These are phyloP conservation scores for Geococcyx californianus DNA, from an alignment of 2,113 vertebrate genomes.

Conservation along the genomic window DNA sequence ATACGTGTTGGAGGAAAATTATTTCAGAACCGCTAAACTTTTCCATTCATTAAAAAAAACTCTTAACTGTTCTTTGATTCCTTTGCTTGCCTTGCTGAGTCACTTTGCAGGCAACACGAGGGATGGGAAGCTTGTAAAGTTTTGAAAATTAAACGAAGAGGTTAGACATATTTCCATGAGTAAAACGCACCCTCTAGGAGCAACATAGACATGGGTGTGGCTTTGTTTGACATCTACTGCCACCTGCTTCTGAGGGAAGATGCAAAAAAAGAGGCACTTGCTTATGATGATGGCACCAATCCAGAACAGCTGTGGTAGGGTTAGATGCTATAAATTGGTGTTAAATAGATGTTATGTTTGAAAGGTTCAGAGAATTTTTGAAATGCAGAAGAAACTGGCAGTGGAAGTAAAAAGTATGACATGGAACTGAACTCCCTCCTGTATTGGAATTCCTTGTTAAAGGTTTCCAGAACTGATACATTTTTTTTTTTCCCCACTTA, in stretches of 20 bases:
- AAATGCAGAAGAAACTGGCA: neutral
- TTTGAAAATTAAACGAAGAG: neutral
- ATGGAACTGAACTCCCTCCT: fast-evolving
- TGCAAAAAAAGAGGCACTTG: neutral
- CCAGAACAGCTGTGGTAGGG: neutral
- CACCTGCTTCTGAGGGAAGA: neutral
- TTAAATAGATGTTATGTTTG: neutral
- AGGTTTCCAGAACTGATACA: neutral
- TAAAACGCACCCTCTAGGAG: neutral
- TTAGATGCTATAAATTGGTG: neutral
- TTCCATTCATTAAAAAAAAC: neutral
- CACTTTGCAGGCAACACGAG: neutral
- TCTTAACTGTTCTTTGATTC: conserved; percentile 25
- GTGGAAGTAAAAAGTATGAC: neutral
- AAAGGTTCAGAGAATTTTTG: neutral
- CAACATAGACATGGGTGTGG: neutral
- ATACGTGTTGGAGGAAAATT: neutral
- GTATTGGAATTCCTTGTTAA: neutral
- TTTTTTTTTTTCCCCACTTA: neutral
- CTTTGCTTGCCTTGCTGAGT: conserved; percentile 39
- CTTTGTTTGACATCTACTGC: neutral
- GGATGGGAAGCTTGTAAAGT: neutral
- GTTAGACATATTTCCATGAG: neutral
- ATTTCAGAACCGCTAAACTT: conserved; percentile 23
- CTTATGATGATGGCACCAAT: neutral